phyloP scores from a whole-genome alignment of 2,888 invertebrate genomes.

The Eristalis tenax region DNA sequence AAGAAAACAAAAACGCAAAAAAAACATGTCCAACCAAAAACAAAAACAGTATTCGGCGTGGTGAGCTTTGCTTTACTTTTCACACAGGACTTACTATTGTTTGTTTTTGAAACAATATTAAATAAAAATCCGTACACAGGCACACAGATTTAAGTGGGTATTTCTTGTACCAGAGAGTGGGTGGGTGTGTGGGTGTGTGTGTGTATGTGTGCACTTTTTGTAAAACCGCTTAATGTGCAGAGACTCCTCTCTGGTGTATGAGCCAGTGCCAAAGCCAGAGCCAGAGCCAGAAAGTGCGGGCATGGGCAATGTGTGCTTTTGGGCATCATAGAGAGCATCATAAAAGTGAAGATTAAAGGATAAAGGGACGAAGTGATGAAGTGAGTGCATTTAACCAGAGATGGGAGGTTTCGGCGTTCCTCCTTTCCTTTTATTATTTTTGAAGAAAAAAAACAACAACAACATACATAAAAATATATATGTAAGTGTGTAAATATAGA shows the following conservation, averaged over 20 bases:
- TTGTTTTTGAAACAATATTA: slow-evolving; percentile 69
- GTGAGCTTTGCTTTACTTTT: slow-evolving; percentile 58
- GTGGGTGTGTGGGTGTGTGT: background rate
- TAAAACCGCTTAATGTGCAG: slow-evolving; percentile 56
- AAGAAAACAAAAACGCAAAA: slow-evolving; percentile 15
- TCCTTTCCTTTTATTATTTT: slow-evolving; percentile 6
- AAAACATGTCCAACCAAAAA: background rate
- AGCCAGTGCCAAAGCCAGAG: background rate
- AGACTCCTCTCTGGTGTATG: slow-evolving; percentile 25
- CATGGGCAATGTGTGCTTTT: slow-evolving; percentile 38
- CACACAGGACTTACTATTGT: slow-evolving; percentile 54
- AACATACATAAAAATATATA: too few species aligned
- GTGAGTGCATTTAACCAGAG: slow-evolving; percentile 70
- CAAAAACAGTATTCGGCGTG: slow-evolving; percentile 21
- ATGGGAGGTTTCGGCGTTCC: slow-evolving; percentile 51
- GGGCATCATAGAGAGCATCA: slow-evolving; percentile 37
- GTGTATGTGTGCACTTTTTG: slow-evolving; percentile 44
- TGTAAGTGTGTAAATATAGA: background rate
- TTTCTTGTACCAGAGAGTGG: background rate
- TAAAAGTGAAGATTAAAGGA: slow-evolving; percentile 66
- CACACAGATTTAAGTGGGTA: slow-evolving; percentile 45
- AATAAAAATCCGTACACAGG: slow-evolving; percentile 56
- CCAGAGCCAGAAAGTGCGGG: background rate
- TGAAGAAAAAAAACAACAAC: background rate
- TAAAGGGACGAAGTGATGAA: slow-evolving; percentile 70